Percentiles rank a stretch among this genome's conserved stretches.
Conservation (phyloP, 1,140 invertebrate species). For the Drosophila gunungcola region DNA sequence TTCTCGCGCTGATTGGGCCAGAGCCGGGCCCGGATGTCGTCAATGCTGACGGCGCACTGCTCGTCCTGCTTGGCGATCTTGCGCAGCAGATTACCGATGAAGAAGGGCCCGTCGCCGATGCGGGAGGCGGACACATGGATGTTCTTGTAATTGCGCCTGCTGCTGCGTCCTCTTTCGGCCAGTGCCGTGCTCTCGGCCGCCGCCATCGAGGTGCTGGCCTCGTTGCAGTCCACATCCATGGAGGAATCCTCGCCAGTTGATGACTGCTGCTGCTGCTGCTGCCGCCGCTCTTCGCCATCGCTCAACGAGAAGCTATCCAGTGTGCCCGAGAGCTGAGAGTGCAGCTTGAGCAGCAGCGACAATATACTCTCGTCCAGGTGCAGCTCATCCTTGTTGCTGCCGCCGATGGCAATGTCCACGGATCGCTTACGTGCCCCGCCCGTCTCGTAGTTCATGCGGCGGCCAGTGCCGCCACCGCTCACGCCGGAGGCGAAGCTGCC, state of each 20-base stretch:
- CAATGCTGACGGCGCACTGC: constrained; percentile 88
- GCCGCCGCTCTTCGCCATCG: constrained; percentile 65
- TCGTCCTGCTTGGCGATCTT: constrained; percentile 90
- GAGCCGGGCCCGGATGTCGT: constrained; percentile 88
- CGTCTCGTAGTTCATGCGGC: constrained; percentile 53
- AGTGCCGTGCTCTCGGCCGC: constrained; percentile 51
- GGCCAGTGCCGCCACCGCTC: constrained; percentile 35
- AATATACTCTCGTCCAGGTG: constrained; percentile 95
- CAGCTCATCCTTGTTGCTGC: constrained; percentile 86
- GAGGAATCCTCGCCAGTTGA: constrained; percentile 15
- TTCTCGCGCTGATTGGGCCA: constrained; percentile 92
- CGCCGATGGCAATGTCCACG: constrained; percentile 76
- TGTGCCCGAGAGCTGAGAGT: constrained; percentile 94
- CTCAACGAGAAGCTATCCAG: constrained; percentile 90
- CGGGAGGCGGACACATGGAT: constrained; percentile 85
- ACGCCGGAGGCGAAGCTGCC: constrained; percentile 29
- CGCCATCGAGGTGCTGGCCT: constrained; percentile 67
- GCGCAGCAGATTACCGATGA: constrained; percentile 91
- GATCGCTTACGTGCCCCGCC: constrained; percentile 70
- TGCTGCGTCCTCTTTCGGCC: constrained; percentile 35
- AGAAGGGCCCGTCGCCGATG: constrained; percentile 95
- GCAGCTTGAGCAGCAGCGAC: constrained; percentile 95
- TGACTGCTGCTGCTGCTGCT: neutral
- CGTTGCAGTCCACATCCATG: constrained; percentile 82
- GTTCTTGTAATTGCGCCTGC: constrained; percentile 49